These are phyloP conservation scores for Nasonia vitripennis DNA, from an alignment of 1,140 invertebrate genomes.

Conservation along the genomic window DNA sequence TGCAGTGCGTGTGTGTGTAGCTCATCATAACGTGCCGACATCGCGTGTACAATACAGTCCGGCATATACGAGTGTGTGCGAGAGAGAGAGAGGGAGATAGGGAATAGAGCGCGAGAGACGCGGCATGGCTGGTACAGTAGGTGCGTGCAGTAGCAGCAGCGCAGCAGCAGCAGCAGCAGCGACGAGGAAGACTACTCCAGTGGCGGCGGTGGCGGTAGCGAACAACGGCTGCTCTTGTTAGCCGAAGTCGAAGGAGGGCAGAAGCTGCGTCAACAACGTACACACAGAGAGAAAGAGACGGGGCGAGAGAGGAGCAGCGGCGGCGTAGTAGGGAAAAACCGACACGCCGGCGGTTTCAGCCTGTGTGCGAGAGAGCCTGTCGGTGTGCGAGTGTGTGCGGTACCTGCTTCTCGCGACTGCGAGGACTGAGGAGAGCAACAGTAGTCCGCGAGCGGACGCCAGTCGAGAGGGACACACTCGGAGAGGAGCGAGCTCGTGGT, in stretches of 20 bases:
- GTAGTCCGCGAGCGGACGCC: conserved; percentile 1
- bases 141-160: background rate
- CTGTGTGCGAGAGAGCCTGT: background rate
- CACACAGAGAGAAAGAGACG: background rate
- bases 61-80: no score
- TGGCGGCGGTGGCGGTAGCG: background rate
- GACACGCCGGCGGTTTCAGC: background rate
- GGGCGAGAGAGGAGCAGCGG: background rate
- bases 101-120: background rate
- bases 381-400: no score
- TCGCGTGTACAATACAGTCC: no score
- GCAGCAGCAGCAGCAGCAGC: background rate
- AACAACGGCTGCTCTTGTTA: background rate
- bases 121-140: conserved; percentile 2
- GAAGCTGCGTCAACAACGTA: background rate
- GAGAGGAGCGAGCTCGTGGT: background rate
- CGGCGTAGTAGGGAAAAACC: background rate
- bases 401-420: background rate
- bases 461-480: background rate
- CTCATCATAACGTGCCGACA: no score
- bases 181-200: background rate
- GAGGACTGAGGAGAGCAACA: background rate
- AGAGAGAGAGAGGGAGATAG: background rate
- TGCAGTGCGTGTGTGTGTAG: background rate
- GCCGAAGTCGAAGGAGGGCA: background rate